phyloP scores from a whole-genome alignment of 2,797 vertebrate genomes.

The Pogoniulus pusillus region DNA sequence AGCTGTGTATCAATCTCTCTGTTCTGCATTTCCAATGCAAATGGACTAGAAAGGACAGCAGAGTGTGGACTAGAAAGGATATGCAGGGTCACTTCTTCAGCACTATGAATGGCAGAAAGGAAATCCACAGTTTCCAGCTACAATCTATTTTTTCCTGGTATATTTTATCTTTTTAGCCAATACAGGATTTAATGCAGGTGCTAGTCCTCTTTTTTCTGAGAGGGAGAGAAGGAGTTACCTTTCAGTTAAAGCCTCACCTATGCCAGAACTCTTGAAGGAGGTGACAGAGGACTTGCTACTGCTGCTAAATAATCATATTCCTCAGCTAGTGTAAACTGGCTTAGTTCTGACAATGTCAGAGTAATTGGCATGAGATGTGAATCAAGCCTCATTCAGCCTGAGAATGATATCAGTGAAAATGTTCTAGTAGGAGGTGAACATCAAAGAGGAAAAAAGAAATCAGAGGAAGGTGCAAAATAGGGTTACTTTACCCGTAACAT shows the following conservation, averaged over 20 bases:
- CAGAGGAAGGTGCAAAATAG: slow-evolving; percentile 32
- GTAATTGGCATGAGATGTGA: slow-evolving; percentile 52
- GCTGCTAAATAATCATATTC: slow-evolving; percentile 30
- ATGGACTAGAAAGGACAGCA: background rate
- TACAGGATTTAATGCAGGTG: background rate
- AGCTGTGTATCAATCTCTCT: background rate
- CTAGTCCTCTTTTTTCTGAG: background rate
- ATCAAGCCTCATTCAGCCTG: slow-evolving; percentile 20
- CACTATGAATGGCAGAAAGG: background rate
- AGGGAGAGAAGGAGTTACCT: background rate
- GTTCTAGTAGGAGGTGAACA: slow-evolving; percentile 35
- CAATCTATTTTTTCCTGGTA: background rate
- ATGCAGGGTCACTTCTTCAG: background rate
- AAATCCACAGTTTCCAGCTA: background rate
- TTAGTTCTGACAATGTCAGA: slow-evolving; percentile 25
- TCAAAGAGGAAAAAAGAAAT: slow-evolving; percentile 38
- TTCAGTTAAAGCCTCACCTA: background rate
- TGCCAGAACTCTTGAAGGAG: background rate
- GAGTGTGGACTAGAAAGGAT: background rate
- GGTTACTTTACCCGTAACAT: slow-evolving; percentile 30
- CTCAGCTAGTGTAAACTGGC: slow-evolving; percentile 34
- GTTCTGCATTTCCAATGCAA: background rate
- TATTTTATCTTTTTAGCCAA: background rate
- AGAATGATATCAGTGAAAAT: slow-evolving; percentile 20
- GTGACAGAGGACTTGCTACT: background rate